Evolutionary conservation across 2,888 invertebrate species (phyloP).

Genomic region (Dryococelus australis): DNA sequence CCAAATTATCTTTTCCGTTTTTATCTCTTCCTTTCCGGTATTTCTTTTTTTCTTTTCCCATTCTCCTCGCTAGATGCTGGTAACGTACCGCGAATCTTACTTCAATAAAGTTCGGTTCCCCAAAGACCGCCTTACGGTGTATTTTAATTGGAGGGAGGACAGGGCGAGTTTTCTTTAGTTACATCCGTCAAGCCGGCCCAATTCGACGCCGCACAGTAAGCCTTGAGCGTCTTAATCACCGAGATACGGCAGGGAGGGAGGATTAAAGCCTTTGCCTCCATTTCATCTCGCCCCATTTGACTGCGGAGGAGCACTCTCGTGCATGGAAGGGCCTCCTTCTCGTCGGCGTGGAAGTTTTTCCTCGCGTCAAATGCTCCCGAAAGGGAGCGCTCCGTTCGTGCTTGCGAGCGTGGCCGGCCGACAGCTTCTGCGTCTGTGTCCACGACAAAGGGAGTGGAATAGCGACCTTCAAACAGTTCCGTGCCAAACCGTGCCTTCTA

Average conservation of each 20-base stretch:
- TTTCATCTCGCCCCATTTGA: not conserved
- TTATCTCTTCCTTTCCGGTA: not conserved
- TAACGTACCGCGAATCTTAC: conserved; percentile 9
- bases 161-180: not conserved
- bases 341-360: not conserved
- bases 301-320: not conserved
- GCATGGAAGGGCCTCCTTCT: too few relatives aligned
- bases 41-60: not conserved
- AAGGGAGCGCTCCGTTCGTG: too few relatives aligned
- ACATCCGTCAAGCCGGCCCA: not conserved
- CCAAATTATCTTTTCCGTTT: not conserved
- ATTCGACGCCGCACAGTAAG: not conserved
- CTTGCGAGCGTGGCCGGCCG: too few relatives aligned
- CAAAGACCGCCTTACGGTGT: not conserved
- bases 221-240: not conserved
- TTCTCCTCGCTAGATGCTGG: not conserved
- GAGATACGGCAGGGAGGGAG: not conserved
- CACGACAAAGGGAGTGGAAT: too few relatives aligned
- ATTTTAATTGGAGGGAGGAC: not conserved
- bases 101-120: not conserved
- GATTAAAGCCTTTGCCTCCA: not conserved
- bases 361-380: not conserved
- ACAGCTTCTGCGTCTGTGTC: too few relatives aligned
- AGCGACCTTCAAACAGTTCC: too few relatives aligned
- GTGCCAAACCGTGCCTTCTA: too few relatives aligned